Evolutionary conservation across 2,888 invertebrate species (phyloP).

Genomic region (Xestia ashworthii): DNA sequence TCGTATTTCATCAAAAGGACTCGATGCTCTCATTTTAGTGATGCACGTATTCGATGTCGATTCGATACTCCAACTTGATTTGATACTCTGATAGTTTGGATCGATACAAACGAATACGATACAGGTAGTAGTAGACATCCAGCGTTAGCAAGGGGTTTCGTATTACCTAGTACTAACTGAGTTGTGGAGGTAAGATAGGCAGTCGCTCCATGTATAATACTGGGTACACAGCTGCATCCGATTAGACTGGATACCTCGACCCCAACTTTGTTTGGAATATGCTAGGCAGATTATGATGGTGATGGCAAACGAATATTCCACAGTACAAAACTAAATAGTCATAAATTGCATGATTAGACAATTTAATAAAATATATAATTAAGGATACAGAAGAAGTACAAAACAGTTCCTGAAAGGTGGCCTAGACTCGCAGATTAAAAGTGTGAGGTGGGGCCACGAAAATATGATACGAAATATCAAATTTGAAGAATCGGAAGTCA

Average conservation of each 20-base stretch:
- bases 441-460: no score
- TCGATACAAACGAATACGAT: neutral
- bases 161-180: neutral
- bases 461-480: neutral
- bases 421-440: neutral
- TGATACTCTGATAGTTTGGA: neutral
- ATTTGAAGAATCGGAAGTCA: neutral
- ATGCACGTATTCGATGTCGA: neutral
- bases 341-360: neutral
- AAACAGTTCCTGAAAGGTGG: neutral
- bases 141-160: neutral
- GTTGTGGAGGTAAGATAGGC: neutral
- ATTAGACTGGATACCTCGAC: neutral
- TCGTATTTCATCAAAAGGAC: slow-evolving; percentile 62
- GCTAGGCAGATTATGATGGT: neutral
- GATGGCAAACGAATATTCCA: neutral
- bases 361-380: neutral
- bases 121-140: neutral
- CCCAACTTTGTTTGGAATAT: neutral
- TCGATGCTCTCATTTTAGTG: slow-evolving; percentile 37
- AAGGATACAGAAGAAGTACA: neutral
- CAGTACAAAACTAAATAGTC: neutral
- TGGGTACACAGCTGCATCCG: neutral
- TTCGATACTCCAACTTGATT: neutral
- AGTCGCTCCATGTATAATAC: neutral